Conservation (phyloP, 2,888 invertebrate genomes). For the Morpho helenor region DNA sequence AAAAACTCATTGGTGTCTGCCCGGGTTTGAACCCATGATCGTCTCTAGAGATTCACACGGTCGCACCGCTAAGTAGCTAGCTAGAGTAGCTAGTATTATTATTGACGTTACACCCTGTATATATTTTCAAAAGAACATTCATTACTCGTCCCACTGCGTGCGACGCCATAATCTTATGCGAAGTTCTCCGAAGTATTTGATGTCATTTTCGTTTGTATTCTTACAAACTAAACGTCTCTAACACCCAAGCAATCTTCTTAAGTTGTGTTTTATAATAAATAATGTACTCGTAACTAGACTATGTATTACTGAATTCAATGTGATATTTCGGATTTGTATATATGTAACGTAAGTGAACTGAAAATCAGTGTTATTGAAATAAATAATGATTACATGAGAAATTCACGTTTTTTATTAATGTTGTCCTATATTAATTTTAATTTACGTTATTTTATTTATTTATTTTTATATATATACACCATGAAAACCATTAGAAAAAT, state of each 20-base stretch:
- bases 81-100: background rate
- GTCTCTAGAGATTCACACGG: no score
- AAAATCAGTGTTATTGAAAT: constrained; percentile 50
- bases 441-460: constrained; percentile 4
- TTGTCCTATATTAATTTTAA: constrained; percentile 28
- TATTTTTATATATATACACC: background rate
- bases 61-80: no score
- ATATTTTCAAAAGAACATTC: background rate
- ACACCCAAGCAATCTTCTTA: constrained; percentile 12
- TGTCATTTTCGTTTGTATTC: background rate
- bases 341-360: constrained; percentile 55
- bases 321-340: constrained; percentile 67
- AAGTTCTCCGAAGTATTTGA: constrained; percentile 4
- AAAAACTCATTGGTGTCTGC: no score
- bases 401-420: constrained; percentile 26
- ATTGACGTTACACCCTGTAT: background rate
- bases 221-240: background rate
- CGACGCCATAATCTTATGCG: background rate
- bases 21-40: no score
- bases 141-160: constrained; percentile 1
- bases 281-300: constrained; percentile 20
- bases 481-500: background rate
- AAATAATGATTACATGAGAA: constrained; percentile 39
- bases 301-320: constrained; percentile 61
- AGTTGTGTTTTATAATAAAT: background rate